Evolutionary conservation across 2,888 invertebrate genomes (phyloP), one percentile per base, ranked within the genome.

Genomic region (Furcula furcula): DNA sequence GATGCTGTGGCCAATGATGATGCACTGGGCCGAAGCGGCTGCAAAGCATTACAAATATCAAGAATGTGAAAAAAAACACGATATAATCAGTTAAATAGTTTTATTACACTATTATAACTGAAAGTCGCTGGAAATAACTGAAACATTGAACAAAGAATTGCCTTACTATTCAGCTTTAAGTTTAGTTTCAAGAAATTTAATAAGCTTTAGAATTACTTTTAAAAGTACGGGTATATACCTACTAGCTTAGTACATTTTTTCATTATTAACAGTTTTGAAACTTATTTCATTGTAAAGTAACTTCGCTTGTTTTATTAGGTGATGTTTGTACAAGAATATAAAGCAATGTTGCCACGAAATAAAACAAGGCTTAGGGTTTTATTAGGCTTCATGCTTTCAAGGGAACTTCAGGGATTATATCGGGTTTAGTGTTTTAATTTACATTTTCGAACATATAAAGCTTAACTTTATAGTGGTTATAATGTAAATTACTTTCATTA

Each of bases 401-500:
- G 7, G 7, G 7, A 7, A 10, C 15, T 15, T 15, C 2, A 5
- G 14, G 13, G 12, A 14, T 14, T 26, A 26, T 14, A 14, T 14
- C 14, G n/a, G 3, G 7, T 26, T 26, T 14, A 14, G 26, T 14
- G 14, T 26, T 27, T 27, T 27, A 27, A 27, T 27, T 27, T 27
- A 23, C 12, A 23, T 23, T 23, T 23, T 23, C 12, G 4, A 23
- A 12, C 0, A 7, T 11, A 11, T 23, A 7, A 23, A 7, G 23
- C 7, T 6, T n/a, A 15, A 5, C 15, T 15, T 27, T 15, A 15
- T 23, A 7, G 7, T 7, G 16, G 6, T 20, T 20, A 7, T 20
- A 20, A 20, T 20, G 4, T 16, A 16, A 3, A 16, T 4, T 16
- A 4, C n/a, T 16, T 16, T 16, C 16, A 6, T 16, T 16, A 4